Conservation (phyloP, 1,140 invertebrate genomes). For the Magallana angulata region DNA sequence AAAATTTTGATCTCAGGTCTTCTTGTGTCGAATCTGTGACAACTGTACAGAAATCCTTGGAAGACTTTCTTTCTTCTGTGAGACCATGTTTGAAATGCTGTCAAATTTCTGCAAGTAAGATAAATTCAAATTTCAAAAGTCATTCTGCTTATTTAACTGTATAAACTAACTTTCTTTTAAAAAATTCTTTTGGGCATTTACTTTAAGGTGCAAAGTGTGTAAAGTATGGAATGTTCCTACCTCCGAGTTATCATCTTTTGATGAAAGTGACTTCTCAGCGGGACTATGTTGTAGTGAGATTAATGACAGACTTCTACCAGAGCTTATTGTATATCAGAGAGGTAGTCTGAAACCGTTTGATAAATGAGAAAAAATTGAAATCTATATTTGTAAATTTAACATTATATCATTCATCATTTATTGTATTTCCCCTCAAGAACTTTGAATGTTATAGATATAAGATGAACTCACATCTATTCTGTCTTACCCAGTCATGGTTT, state of each 20-base stretch:
- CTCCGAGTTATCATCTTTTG: neutral
- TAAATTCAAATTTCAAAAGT: neutral
- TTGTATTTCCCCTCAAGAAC: too few species aligned
- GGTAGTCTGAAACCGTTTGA: neutral
- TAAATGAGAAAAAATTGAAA: neutral
- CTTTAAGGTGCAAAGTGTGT: neutral
- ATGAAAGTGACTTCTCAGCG: neutral
- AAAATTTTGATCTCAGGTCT: neutral
- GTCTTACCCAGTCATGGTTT: too few species aligned
- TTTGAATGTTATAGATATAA: too few species aligned
- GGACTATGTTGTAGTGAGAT: neutral
- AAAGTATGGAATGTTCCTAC: constrained; percentile 14
- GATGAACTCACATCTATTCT: too few species aligned
- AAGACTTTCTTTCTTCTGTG: neutral
- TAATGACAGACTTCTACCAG: constrained; percentile 22
- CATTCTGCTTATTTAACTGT: too few species aligned
- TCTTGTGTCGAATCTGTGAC: neutral
- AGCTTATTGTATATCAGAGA: neutral
- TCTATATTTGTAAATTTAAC: too few species aligned
- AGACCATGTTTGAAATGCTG: neutral
- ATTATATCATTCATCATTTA: too few species aligned
- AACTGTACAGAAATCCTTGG: neutral
- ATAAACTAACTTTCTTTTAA: too few species aligned
- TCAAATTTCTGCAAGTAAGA: neutral
- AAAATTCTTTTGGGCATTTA: too few species aligned